Base-by-base conservation (phyloP, 1,140 invertebrate genomes). In the Euborellia annulipes region DNA sequence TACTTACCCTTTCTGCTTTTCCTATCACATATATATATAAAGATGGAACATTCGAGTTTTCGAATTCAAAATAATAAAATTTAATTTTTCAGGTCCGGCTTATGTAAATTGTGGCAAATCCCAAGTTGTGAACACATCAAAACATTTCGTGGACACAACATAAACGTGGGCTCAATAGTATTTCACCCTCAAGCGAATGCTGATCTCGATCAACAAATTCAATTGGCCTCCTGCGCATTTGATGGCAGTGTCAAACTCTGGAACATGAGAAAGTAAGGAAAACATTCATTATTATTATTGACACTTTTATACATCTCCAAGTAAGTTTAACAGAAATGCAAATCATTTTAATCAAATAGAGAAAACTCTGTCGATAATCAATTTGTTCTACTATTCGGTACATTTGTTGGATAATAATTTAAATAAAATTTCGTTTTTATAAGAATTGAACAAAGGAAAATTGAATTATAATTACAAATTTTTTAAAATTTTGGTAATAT, bases 221-320 rank as follows among this genome's bases (percentile, higher is more conserved):
- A 78, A 50, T 73, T 98, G 66, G 95, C 92, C 0, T 91, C 89
- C 0, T 94, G 90, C 64, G 82, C 84, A 2, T 77, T 85, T 46
- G 93, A 97, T 68, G 96, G 96, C 41, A 73, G 77, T 17, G 93
- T 98, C 1, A 89, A 94, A 66, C 62, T 99, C 30, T 99, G 95
- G 95, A 85, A 79, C 55, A 77, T 93, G 38, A 69, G 75, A 49
- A 79, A 73, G 80, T 84, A 54, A 54, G 41, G 36, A 32, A 30
- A 39, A 38, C 7, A 27, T 40, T n/a, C 43, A 14, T 39, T 20
- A 40, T 40, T 23, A 18, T 22, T 19, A 20, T 3, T 50, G 30
- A 14, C 21, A 14, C n/a, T n/a, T n/a, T n/a, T n/a, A n/a, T n/a
- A n/a, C n/a, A n/a, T n/a, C n/a, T n/a, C n/a, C n/a, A n/a, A n/a